Percentiles rank a stretch among this genome's conserved stretches.
Conservation (phyloP, 2,797 vertebrate species). For the Gymnopithys bicolor region DNA sequence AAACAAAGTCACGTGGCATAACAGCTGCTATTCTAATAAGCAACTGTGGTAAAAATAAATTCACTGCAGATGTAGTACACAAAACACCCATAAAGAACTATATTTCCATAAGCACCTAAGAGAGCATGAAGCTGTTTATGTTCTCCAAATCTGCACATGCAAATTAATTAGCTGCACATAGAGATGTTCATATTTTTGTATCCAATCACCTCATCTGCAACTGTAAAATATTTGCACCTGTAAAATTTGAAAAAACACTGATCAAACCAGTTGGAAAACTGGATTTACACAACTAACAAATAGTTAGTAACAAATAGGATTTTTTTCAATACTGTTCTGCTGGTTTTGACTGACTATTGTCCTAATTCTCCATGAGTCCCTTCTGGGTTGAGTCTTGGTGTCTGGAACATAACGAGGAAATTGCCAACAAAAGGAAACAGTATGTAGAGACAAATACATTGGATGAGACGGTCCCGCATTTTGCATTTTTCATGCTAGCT, state of each 20-base stretch:
- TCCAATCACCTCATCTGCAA: neutral
- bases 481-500: neutral
- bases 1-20: neutral
- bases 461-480: neutral
- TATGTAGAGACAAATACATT: neutral
- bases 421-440: neutral
- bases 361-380: neutral
- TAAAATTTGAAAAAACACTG: neutral
- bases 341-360: neutral
- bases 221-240: neutral
- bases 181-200: neutral
- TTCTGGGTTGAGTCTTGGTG: neutral
- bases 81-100: neutral
- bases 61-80: neutral
- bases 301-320: rapidly evolving
- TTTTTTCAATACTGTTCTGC: neutral
- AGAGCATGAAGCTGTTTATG: constrained; percentile 38
- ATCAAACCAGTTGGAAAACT: neutral
- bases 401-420: neutral
- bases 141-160: neutral
- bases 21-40: neutral
- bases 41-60: constrained; percentile 1
- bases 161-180: neutral
- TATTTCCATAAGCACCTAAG: constrained; percentile 20
- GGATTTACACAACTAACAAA: neutral